phyloP scores from a whole-genome alignment of 2,113 vertebrate species.

The Cepphus grylle region DNA sequence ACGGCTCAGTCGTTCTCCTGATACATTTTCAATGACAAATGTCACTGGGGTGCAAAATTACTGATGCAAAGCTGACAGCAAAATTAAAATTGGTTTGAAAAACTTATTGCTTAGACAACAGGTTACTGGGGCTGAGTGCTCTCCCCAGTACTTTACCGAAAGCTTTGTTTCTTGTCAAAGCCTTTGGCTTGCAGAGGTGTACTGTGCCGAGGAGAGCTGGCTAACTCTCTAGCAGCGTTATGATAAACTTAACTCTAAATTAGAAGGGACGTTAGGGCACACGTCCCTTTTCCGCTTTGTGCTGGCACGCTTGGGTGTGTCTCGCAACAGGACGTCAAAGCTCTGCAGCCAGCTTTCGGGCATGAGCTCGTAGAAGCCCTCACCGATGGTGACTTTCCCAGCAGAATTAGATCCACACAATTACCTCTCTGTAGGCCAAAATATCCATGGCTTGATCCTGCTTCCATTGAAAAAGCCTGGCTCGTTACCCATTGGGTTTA shows the following conservation, averaged over 20 bases:
- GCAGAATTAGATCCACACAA: background rate
- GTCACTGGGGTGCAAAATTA: background rate
- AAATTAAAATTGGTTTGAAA: background rate
- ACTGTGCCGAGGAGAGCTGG: background rate
- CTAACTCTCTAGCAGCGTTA: background rate
- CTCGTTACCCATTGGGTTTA: background rate
- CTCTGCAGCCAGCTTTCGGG: accelerated
- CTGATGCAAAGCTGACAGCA: background rate
- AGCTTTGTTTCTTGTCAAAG: background rate
- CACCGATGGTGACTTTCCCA: background rate
- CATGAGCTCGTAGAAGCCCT: background rate
- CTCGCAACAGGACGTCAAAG: background rate
- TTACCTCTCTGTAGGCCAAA: background rate
- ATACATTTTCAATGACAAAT: background rate
- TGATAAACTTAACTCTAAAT: background rate
- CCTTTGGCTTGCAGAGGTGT: background rate
- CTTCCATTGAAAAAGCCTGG: background rate
- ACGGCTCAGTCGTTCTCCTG: background rate
- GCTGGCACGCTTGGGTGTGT: background rate
- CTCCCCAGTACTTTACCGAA: background rate
- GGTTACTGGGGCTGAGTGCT: background rate
- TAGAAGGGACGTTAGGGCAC: background rate
- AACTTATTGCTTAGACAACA: background rate
- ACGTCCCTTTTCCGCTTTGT: accelerated
- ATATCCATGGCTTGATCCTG: background rate